Conservation (phyloP, 2,797 vertebrate species). For the Esox lucius region DNA sequence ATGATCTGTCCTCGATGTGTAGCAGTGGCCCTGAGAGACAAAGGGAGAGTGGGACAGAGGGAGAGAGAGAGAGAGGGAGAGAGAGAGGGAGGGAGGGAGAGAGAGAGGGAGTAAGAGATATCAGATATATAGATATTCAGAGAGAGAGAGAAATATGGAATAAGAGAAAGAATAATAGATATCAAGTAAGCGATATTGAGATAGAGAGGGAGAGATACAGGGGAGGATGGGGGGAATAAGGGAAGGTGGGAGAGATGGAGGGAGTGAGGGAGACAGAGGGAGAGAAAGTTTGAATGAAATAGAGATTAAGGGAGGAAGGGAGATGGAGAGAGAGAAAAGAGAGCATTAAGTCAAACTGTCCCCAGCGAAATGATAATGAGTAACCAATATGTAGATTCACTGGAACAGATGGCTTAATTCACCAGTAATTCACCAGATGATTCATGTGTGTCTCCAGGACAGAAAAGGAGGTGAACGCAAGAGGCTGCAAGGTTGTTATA, state of each 20-base stretch:
- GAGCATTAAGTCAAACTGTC: slow-evolving; percentile 40
- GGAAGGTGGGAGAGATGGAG: too few species aligned
- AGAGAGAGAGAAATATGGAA: too few species aligned
- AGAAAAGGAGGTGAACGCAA: not conserved
- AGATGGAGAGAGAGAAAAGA: slow-evolving; percentile 26
- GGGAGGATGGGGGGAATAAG: too few species aligned
- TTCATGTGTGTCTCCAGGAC: not conserved
- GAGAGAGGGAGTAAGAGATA: not conserved
- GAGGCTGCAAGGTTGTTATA: not conserved
- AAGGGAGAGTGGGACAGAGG: slow-evolving; percentile 32
- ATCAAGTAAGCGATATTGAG: too few species aligned
- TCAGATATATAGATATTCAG: too few species aligned
- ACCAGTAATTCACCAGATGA: slow-evolving; percentile 6
- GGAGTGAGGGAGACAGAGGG: too few species aligned
- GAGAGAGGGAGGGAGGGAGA: slow-evolving; percentile 2
- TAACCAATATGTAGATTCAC: slow-evolving; percentile 45
- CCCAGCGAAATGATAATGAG: slow-evolving; percentile 36
- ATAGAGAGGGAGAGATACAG: too few species aligned
- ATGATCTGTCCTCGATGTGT: slow-evolving; percentile 95
- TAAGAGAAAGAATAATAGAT: not conserved
- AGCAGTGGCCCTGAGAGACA: slow-evolving; percentile 87
- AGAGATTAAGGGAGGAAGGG: not conserved
- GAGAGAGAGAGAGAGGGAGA: slow-evolving; percentile 15
- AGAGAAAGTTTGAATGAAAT: too few species aligned
- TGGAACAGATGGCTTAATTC: slow-evolving; percentile 46